Base-by-base conservation (phyloP, 2,888 invertebrate genomes). In the Cinara cedri region DNA sequence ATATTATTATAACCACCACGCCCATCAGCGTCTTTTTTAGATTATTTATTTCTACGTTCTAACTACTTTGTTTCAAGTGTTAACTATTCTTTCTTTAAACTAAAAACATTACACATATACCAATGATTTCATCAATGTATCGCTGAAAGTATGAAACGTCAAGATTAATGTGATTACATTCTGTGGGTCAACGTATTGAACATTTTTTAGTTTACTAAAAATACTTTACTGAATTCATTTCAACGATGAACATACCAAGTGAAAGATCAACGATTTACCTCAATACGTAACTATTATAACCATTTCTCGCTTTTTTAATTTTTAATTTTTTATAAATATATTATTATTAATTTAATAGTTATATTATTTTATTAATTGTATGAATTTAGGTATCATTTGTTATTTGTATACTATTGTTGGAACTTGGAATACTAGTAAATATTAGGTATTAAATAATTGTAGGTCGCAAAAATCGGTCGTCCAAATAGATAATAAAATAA, bases 221-320 rank as follows among this genome's bases (percentile, higher is more conserved):
- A 13, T n/a, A 3, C n/a, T n/a, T n/a, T n/a, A n/a, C n/a, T n/a
- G n/a, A n/a, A n/a, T n/a, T n/a, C n/a, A n/a, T n/a, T n/a, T n/a
- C 8, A 51, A n/a, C 6, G 21, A 71, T 55, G 71, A 42, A 71
- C 9, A 24, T 21, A 71, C 44, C 55, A 21, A 11, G 11, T 21
- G 44, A 44, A 42, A 2, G n/a, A 10, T 21, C 21, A 19, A 9
- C 14, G 44, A 2, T 44, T 3, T 16, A 11, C 3, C 16, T 42
- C 9, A 55, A 71, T 24, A 10, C 21, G 71, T 71, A 71, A n/a
- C n/a, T n/a, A n/a, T 11, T 71, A 34, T 34, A 34, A 34, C 34
- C 34, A 42, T 21, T 44, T 10, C 34, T 21, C 21, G 21, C 16
- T 34, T 34, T 19, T 34, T 1, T 42, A 0, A 0, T 55, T 42